Evolutionary conservation across 1,140 invertebrate genomes (phyloP).

Genomic region (Asbolus verrucosus): DNA sequence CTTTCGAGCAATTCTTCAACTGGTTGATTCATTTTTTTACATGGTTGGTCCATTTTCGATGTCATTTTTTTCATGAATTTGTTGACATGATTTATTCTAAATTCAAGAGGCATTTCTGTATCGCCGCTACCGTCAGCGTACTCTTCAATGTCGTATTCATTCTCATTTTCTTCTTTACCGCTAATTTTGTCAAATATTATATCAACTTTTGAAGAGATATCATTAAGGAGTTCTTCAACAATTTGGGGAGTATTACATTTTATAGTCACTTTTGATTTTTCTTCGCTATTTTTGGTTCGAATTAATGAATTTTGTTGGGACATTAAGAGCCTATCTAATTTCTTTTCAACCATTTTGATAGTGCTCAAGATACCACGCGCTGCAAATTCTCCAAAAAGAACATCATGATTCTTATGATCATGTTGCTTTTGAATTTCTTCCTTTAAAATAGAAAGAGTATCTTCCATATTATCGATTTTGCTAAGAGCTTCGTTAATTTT

Average conservation of each 20-base stretch:
- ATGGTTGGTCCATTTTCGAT: no score
- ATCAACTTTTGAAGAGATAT: constrained; percentile 65
- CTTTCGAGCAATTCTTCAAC: constrained; percentile 41
- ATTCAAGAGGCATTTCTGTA: neutral
- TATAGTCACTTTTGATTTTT: constrained; percentile 50
- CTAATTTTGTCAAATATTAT: constrained; percentile 57
- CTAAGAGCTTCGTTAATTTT: constrained; percentile 59
- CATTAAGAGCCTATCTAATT: constrained; percentile 57
- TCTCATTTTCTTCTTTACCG: constrained; percentile 42
- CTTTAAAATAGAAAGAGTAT: constrained; percentile 44
- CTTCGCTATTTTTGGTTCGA: neutral
- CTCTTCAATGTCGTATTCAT: constrained; percentile 47
- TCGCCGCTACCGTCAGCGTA: constrained; percentile 46
- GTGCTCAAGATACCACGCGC: constrained; percentile 63
- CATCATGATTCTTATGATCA: constrained; percentile 43
- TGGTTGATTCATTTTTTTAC: constrained; percentile 41
- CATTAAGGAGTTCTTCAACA: constrained; percentile 59
- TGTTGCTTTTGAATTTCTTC: constrained; percentile 44
- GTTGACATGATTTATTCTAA: no score
- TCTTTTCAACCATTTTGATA: constrained; percentile 62
- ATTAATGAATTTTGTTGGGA: constrained; percentile 41
- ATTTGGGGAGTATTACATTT: constrained; percentile 57
- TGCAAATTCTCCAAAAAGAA: constrained; percentile 58
- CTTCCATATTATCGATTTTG: constrained; percentile 53
- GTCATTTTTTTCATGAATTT: no score